These are phyloP conservation scores for Eilema caniola DNA, from an alignment of 2,888 invertebrate genomes.

Conservation along the genomic window DNA sequence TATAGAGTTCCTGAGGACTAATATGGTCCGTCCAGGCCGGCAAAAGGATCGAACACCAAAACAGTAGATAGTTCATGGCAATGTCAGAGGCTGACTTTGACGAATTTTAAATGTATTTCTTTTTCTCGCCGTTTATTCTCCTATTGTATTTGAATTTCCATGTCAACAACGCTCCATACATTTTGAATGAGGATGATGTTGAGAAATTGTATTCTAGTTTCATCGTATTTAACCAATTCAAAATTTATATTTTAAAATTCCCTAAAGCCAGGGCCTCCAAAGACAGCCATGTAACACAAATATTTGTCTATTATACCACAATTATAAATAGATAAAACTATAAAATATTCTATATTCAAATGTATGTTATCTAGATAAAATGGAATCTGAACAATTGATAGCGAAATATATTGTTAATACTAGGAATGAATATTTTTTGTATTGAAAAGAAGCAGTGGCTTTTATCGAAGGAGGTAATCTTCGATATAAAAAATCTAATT, in stretches of 20 bases:
- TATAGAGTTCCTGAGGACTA: slow-evolving; percentile 82
- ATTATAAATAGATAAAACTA: slow-evolving; percentile 67
- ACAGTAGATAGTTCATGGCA: slow-evolving; percentile 79
- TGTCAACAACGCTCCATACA: background rate
- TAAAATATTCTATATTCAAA: slow-evolving; percentile 58
- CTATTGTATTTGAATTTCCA: slow-evolving; percentile 2
- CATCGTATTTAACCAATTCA: background rate
- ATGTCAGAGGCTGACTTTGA: slow-evolving; percentile 62
- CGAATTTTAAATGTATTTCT: slow-evolving; percentile 52
- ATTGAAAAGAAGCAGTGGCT: slow-evolving; percentile 29
- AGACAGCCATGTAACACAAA: slow-evolving; percentile 53
- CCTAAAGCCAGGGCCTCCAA: slow-evolving; percentile 37
- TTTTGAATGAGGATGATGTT: background rate
- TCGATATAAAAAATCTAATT: slow-evolving; percentile 29
- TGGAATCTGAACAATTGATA: slow-evolving; percentile 50
- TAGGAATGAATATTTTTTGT: slow-evolving; percentile 47
- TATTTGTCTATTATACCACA: slow-evolving; percentile 82
- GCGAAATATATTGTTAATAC: slow-evolving; percentile 52
- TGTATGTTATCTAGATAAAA: slow-evolving; percentile 56
- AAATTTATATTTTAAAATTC: slow-evolving; percentile 31
- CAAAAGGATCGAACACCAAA: slow-evolving; percentile 85
- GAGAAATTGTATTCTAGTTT: background rate
- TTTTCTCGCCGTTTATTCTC: slow-evolving; percentile 10
- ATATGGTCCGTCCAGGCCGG: slow-evolving; percentile 81
- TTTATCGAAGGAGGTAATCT: slow-evolving; percentile 27